These are phyloP conservation scores for Jordanella pulchra DNA, from an alignment of 2,797 vertebrate species.

Conservation along the genomic window DNA sequence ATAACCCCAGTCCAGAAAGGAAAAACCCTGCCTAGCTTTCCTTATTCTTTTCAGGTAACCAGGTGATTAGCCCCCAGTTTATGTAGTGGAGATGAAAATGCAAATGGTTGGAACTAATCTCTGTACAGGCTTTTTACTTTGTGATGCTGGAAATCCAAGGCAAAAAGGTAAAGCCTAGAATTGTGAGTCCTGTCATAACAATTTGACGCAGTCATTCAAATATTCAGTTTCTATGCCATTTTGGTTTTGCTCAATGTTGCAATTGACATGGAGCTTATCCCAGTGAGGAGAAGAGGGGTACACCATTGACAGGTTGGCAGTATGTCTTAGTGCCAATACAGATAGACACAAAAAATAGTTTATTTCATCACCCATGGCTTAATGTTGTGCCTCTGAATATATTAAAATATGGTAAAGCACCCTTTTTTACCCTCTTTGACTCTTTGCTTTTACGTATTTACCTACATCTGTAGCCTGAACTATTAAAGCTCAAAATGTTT, in stretches of 20 bases:
- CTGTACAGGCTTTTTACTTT: too few species aligned
- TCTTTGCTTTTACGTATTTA: too few species aligned
- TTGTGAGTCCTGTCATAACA: not conserved
- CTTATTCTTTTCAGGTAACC: too few species aligned
- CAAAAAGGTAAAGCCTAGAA: not conserved
- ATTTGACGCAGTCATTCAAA: not conserved
- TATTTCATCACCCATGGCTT: not conserved
- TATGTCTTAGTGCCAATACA: not conserved
- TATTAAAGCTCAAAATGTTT: not conserved
- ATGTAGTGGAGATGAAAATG: too few species aligned
- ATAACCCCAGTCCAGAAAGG: not conserved
- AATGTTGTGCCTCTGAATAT: not conserved
- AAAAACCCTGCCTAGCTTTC: too few species aligned
- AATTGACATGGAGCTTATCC: not conserved
- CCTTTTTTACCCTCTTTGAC: too few species aligned
- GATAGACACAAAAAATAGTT: not conserved
- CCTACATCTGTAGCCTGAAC: not conserved
- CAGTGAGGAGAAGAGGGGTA: not conserved
- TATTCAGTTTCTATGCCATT: not conserved
- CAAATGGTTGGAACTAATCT: too few species aligned
- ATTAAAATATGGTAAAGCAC: not conserved
- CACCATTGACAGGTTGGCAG: not conserved
- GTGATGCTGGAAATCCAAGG: not conserved
- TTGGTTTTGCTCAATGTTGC: too few species aligned
- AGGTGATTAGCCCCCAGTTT: too few species aligned